These are phyloP conservation scores for Omphaloscelis lunosa DNA, from an alignment of 2,888 invertebrate species.

Conservation along the genomic window DNA sequence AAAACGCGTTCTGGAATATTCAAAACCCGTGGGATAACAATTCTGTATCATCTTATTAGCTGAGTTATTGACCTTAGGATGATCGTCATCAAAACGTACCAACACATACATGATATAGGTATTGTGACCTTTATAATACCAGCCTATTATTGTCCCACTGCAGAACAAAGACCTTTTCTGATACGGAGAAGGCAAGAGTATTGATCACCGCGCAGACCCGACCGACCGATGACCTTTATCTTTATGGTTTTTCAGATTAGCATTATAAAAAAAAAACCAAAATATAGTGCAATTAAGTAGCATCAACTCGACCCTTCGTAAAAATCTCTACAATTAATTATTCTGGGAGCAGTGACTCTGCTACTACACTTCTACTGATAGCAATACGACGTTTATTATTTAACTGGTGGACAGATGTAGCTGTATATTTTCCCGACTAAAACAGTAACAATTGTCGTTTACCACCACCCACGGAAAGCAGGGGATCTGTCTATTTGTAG, in stretches of 20 bases:
- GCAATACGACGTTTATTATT: conserved; percentile 15
- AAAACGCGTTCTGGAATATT: conserved; percentile 28
- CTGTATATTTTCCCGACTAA: conserved; percentile 16
- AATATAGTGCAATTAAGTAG: background rate
- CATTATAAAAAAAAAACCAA: background rate
- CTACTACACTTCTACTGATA: background rate
- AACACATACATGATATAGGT: background rate
- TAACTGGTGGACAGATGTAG: conserved; percentile 17
- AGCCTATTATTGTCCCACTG: background rate
- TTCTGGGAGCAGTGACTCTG: conserved; percentile 22
- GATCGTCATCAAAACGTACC: background rate
- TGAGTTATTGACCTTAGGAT: background rate
- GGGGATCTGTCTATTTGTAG: conserved; percentile 38
- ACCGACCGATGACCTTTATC: background rate
- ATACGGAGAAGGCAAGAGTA: background rate
- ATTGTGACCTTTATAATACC: background rate
- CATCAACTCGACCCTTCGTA: no score
- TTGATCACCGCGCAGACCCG: background rate
- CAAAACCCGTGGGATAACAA: background rate
- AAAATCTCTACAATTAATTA: background rate
- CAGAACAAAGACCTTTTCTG: background rate
- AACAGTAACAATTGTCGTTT: conserved; percentile 23
- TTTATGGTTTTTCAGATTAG: background rate
- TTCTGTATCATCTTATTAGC: background rate
- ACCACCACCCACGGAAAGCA: conserved; percentile 46